Base-by-base conservation (phyloP, 1,140 invertebrate genomes). In the Agrilus planipennis region DNA sequence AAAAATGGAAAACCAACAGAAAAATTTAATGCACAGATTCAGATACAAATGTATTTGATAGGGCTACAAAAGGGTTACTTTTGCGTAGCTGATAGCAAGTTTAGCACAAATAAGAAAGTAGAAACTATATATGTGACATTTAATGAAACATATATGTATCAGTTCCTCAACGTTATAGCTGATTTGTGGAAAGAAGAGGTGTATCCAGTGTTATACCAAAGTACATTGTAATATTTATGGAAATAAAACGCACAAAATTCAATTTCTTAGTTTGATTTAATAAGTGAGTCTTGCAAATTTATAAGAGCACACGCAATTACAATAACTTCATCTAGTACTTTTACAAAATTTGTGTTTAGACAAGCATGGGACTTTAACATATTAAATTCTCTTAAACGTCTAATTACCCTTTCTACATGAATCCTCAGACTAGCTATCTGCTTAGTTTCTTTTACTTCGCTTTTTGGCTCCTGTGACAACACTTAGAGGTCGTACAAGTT, bases 351-450 rank as follows among this genome's bases (percentile, higher is more conserved):
- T 40, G 39, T 30, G 38, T 54, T 49, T 9, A 62, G 34, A 44
- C 37, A 50, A 34, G 60, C 46, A 55, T 65, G 58, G 34, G 58
- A 59, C 46, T 49, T 54, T 39, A 64, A 39, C 20, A 61, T 54
- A 42, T 35, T 35, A 51, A 61, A 68, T 41, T 65, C 60, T 49
- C 61, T 51, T 16, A 62, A 37, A 40, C 54, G 22, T 14, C 50
- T 21, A 34, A 65, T 64, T 1, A 60, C 57, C 31, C 63, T 15
- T 44, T 65, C 62, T 11, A 65, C 40, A 40, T 67, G 56, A 28
- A 65, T 61, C 45, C 62, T 40, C 43, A 67, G 51, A 39, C 53
- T 58, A 39, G 63, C 61, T 27, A 65, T 60, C 45, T 41, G 42
- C 50, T 63, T 65, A 12, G 60, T 51, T 45, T 47, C 41, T 12